A percentile compares a stretch with the other conserved stretches of the same genome.
These are phyloP conservation scores for Rhabditoides inermis DNA, from an alignment of 2,888 invertebrate species.

Conservation along the genomic window DNA sequence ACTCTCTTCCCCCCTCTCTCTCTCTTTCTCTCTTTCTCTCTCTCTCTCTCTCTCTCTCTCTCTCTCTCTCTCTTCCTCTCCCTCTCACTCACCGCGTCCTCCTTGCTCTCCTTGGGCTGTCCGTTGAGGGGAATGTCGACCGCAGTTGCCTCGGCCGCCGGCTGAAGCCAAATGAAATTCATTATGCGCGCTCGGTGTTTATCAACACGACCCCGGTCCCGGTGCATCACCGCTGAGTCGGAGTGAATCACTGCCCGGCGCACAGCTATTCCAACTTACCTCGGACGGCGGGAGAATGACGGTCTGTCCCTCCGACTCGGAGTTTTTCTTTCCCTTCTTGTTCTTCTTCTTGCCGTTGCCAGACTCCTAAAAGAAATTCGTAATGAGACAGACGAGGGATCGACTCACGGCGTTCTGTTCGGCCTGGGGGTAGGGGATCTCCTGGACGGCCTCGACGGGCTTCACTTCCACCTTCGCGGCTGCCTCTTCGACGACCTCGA, in stretches of 20 bases:
- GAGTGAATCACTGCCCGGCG: not conserved
- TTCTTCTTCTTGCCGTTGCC: not conserved
- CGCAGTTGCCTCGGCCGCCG: conserved; percentile 7
- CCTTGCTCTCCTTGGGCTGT: conserved; percentile 14
- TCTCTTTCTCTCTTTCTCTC: not conserved
- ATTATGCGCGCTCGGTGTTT: too few relatives aligned
- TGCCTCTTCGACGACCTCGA: not conserved
- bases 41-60: not conserved
- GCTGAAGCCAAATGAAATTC: too few relatives aligned
- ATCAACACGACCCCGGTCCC: too few relatives aligned
- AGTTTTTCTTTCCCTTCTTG: not conserved
- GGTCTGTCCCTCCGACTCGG: not conserved
- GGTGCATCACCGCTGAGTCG: too few relatives aligned
- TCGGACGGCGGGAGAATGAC: conserved; percentile 4
- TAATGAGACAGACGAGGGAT: too few relatives aligned
- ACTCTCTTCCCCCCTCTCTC: too few relatives aligned
- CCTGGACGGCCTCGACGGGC: not conserved
- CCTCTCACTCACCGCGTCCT: conserved; percentile 6
- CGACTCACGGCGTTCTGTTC: too few relatives aligned
- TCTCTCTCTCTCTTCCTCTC: conserved; percentile 9
- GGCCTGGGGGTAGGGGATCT: too few relatives aligned
- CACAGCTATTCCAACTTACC: conserved; percentile 14
- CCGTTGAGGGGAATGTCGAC: conserved; percentile 14
- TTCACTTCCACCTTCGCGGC: not conserved
- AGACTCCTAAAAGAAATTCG: too few relatives aligned